These are phyloP conservation scores for Scomber colias DNA, from an alignment of 2,113 vertebrate species.

Conservation along the genomic window DNA sequence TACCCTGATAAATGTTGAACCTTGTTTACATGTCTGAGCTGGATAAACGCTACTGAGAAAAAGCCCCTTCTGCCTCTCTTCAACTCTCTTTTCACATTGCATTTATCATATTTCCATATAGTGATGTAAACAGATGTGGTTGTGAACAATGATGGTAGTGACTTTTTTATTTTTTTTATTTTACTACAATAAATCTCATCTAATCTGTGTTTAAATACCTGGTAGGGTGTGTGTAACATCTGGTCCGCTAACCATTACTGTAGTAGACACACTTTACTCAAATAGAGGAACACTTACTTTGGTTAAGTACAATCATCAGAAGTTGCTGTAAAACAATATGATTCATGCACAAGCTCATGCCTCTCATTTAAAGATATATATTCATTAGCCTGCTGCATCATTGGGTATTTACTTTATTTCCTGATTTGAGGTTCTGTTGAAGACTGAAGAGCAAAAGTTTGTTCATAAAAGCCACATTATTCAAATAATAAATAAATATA, in stretches of 20 bases:
- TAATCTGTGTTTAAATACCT: not conserved
- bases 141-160: not conserved
- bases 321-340: too few relatives aligned
- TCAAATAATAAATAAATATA: not conserved
- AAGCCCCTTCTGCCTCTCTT: not conserved
- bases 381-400: not conserved
- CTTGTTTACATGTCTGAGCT: not conserved
- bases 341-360: too few relatives aligned
- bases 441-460: too few relatives aligned
- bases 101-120: not conserved
- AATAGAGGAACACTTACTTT: too few relatives aligned
- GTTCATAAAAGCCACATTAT: not conserved
- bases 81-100: not conserved
- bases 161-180: not conserved
- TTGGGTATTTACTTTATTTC: not conserved
- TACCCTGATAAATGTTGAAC: slow-evolving; percentile 12
- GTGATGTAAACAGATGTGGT: not conserved
- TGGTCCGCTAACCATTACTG: not conserved
- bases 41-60: slow-evolving; percentile 1
- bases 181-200: too few relatives aligned
- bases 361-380: too few relatives aligned
- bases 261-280: too few relatives aligned
- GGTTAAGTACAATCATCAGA: too few relatives aligned
- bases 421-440: too few relatives aligned
- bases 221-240: not conserved